Evolutionary conservation across 2,888 invertebrate genomes (phyloP).

Genomic region (Hanleya hanleyi): DNA sequence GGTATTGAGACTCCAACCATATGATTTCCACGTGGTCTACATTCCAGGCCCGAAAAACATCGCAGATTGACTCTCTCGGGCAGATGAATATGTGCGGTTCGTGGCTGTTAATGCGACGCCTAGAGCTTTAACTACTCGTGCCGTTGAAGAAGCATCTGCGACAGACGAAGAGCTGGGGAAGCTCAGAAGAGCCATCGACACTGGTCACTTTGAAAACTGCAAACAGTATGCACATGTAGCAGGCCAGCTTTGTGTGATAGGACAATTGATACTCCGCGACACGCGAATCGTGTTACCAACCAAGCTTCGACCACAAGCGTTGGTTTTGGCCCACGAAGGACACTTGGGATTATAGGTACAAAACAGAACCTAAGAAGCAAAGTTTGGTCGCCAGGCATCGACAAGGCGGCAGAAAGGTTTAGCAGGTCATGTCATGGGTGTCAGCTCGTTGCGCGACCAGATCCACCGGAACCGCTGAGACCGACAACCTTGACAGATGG

Average conservation of each 20-base stretch:
- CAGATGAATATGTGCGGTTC: conserved; percentile 22
- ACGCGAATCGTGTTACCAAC: conserved; percentile 14
- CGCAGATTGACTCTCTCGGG: conserved; percentile 40
- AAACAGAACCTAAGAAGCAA: not conserved
- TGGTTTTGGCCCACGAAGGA: conserved; percentile 21
- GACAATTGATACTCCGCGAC: conserved; percentile 18
- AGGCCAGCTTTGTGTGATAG: conserved; percentile 17
- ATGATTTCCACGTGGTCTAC: conserved; percentile 31
- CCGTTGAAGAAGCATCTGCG: conserved; percentile 27
- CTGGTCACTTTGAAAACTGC: conserved; percentile 11
- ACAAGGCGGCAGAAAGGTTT: conserved; percentile 23
- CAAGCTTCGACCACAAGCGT: conserved; percentile 1
- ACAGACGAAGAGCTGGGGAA: conserved; percentile 15
- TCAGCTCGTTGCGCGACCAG: too few relatives aligned
- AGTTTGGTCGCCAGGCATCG: conserved; percentile 7
- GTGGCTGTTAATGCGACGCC: conserved; percentile 26
- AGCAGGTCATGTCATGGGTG: conserved; percentile 38
- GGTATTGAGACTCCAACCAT: conserved; percentile 43
- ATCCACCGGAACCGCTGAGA: conserved; percentile 33
- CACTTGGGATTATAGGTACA: conserved; percentile 17
- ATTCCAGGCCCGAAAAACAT: conserved; percentile 40
- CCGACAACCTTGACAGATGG: conserved; percentile 24
- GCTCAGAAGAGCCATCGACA: conserved; percentile 14
- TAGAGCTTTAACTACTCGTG: conserved; percentile 17
- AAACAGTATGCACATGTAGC: conserved; percentile 11